These are phyloP conservation scores for Anolis apletophallus DNA, from an alignment of 2,797 vertebrate species.

Conservation along the genomic window DNA sequence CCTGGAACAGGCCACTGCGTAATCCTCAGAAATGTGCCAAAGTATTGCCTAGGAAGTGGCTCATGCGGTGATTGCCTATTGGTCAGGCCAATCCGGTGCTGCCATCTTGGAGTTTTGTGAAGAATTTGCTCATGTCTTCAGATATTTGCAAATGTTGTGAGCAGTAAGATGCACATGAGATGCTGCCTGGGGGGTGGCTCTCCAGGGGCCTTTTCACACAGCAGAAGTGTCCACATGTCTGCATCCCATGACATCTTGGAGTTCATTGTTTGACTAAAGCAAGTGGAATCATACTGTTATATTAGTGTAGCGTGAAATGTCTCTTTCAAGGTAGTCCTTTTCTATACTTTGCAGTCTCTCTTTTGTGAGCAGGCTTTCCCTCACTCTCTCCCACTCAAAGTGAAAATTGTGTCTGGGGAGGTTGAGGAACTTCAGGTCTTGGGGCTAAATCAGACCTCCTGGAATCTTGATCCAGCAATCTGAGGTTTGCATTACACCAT, in stretches of 20 bases:
- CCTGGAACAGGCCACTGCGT: neutral
- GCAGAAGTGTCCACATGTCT: no score
- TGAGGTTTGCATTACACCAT: no score
- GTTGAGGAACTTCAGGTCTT: no score
- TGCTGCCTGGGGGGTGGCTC: neutral
- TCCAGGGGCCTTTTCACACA: neutral
- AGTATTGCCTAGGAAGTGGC: neutral
- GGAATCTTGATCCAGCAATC: no score
- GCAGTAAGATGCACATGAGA: neutral
- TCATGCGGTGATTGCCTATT: neutral
- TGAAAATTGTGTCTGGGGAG: neutral
- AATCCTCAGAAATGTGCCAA: neutral
- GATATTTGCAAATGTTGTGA: neutral
- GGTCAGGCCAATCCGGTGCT: neutral
- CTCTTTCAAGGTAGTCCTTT: neutral
- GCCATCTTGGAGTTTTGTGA: no score
- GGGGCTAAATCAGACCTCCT: no score
- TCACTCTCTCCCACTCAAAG: neutral
- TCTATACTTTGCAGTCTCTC: neutral
- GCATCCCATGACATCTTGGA: no score
- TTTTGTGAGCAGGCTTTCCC: neutral
- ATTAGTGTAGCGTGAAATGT: no score
- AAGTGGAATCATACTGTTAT: no score
- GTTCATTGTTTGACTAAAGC: no score
- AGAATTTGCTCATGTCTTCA: neutral